phyloP scores from a whole-genome alignment of 2,113 vertebrate species.

The Kryptolebias marmoratus region DNA sequence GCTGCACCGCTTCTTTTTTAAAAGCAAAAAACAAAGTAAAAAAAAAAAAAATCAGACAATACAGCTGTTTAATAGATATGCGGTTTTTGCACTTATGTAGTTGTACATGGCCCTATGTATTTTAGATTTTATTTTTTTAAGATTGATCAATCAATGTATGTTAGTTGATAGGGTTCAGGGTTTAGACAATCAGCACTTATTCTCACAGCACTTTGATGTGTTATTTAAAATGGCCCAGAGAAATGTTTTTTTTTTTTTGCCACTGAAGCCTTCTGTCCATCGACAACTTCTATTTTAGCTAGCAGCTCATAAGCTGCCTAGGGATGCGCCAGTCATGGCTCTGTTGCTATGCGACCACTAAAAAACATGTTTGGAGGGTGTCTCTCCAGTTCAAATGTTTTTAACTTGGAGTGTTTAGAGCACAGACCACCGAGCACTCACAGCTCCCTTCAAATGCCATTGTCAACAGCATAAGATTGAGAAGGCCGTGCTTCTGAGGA shows the following conservation, averaged over 20 bases:
- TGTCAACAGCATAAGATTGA: slow-evolving; percentile 39
- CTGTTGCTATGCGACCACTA: slow-evolving; percentile 69
- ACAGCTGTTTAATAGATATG: slow-evolving; percentile 18
- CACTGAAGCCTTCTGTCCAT: slow-evolving; percentile 48
- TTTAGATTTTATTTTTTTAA: background rate
- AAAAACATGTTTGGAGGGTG: slow-evolving; percentile 53
- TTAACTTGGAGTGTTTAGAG: slow-evolving; percentile 50
- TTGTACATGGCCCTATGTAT: background rate
- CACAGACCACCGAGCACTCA: background rate
- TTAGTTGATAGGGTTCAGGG: slow-evolving; percentile 32
- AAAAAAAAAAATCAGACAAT: background rate
- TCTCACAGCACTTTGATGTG: slow-evolving; percentile 14
- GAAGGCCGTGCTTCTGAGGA: slow-evolving; percentile 29
- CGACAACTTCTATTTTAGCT: slow-evolving; percentile 54
- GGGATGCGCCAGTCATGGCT: slow-evolving; percentile 45
- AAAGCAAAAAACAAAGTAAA: slow-evolving; percentile 38
- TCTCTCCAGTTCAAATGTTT: slow-evolving; percentile 56
- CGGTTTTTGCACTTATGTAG: background rate
- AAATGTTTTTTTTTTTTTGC: slow-evolving; percentile 50
- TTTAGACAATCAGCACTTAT: slow-evolving; percentile 43
- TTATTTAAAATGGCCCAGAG: slow-evolving; percentile 49
- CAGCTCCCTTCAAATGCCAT: slow-evolving; percentile 32
- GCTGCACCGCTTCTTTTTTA: slow-evolving; percentile 28
- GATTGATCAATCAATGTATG: slow-evolving; percentile 8
- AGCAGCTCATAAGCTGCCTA: slow-evolving; percentile 42